Base-by-base conservation (phyloP, 2,888 invertebrate species). In the Epinotia ramella region DNA sequence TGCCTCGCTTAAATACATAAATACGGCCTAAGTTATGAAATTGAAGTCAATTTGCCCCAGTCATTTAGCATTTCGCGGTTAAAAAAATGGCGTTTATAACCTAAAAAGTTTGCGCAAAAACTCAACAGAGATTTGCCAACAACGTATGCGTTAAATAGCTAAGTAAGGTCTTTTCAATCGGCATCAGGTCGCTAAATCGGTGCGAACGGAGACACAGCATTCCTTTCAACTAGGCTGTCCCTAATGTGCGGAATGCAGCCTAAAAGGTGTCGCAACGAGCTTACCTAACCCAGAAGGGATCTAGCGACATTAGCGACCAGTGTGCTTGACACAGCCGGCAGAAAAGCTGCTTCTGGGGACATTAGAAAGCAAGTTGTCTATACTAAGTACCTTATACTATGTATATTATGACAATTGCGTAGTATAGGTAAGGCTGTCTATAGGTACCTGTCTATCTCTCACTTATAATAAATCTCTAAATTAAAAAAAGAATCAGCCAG, bases 171-270 rank as follows among this genome's bases (percentile, higher is more conserved):
- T 75, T 75, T 76, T 56, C 71, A 62, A 72, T 63, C 76, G 76
- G 62, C 76, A 76, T 71, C 72, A 66, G 57, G 67, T 66, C 53
- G 75, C 66, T 65, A 76, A 64, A 67, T 70, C 49, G 46, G 64
- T 62, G 76, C 24, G 62, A 71, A 72, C 62, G 66, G 75, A 64
- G 53, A 57, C 75, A 53, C 65, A 53, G 72, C 76, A 76, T 76
- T 72, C 76, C 76, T 76, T 62, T 71, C 72, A 62, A 67, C 67
- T 72, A 67, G 72, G 74, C 71, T 76, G 71, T 67, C 56, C 76
- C 72, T 76, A 76, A 76, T 76, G 72, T 63, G 57, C 67, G 76
- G 76, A 72, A 76, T 76, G 76, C 59, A 18, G 68, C 76, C 64
- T 24, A 76, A 66, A 76, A 64, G 65, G 67, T 76, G 76, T 57